Percentiles rank a stretch among this genome's conserved stretches.
Evolutionary conservation across 2,888 invertebrate genomes (phyloP).

Genomic region (Ochropacha duplaris): DNA sequence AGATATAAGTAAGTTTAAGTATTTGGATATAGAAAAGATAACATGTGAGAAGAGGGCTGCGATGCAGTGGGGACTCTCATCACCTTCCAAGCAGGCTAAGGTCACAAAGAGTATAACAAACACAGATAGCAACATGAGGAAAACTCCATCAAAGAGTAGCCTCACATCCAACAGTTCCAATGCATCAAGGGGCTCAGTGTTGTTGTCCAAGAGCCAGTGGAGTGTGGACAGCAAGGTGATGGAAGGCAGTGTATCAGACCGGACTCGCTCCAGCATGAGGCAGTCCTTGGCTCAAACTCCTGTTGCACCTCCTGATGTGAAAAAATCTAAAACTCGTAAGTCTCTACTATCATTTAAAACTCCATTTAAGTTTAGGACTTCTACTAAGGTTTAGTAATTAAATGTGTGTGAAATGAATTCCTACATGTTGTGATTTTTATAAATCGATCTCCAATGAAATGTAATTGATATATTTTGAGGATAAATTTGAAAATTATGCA

Average conservation of each 20-base stretch:
- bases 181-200: slow-evolving; percentile 54
- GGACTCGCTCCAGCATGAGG: slow-evolving; percentile 48
- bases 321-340: slow-evolving; percentile 65
- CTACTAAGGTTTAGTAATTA: slow-evolving; percentile 53
- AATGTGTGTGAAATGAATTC: not conserved
- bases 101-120: slow-evolving; percentile 56
- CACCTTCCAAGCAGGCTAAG: slow-evolving; percentile 72
- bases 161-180: slow-evolving; percentile 62
- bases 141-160: slow-evolving; percentile 71
- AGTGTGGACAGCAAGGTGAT: slow-evolving; percentile 54
- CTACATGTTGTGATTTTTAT: slow-evolving; percentile 19
- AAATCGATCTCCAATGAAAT: slow-evolving; percentile 31
- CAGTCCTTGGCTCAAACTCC: slow-evolving; percentile 55
- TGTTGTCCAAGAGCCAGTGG: slow-evolving; percentile 58
- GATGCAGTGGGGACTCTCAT: slow-evolving; percentile 62
- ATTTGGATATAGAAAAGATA: slow-evolving; percentile 65
- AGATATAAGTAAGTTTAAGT: slow-evolving; percentile 74
- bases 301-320: slow-evolving; percentile 52
- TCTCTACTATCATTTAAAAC: slow-evolving; percentile 76
- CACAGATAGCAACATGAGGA: slow-evolving; percentile 47
- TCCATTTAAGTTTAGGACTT: slow-evolving; percentile 74
- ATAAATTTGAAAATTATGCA: not conserved
- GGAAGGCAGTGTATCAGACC: slow-evolving; percentile 48
- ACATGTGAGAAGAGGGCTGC: slow-evolving; percentile 64
- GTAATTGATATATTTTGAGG: slow-evolving; percentile 14